Base-by-base conservation (phyloP, 2,113 vertebrate genomes). In the Apeltes quadracus region DNA sequence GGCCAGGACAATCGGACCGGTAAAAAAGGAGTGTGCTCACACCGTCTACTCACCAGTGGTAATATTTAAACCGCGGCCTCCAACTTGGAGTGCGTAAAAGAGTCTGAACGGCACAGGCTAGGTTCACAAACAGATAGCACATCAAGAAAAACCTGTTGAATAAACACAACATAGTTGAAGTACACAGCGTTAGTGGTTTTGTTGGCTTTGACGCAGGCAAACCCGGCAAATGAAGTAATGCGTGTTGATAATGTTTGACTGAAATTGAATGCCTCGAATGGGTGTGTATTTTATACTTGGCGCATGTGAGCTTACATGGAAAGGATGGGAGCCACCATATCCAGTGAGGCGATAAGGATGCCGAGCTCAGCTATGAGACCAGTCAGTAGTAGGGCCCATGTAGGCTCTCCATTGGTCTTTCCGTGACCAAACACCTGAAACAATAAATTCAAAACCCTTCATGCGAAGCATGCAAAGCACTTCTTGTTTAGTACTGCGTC, bases 241-340 rank as follows among this genome's bases (percentile, higher is more conserved):
- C 5, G 27, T 64, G 14, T 7, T 7, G 10, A 13, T 2, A 56
- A 44, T 32, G 25, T 57, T 2, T 39, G 8, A 53, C 14, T 38
- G 13, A 63, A 76, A 39, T 3, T 41, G 0, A 48, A 65, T 46
- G 7, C 61, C 2, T 39, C 2, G 7, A 12, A 34, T 34, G 3
- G 15, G 14, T 39, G 32, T 55, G 3, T 1, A 8, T 0, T 22
- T n/a, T 34, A 18, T 25, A n/a, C 23, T 54, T 39, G 3, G 11
- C 2, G 22, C 27, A 7, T 61, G 36, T 65, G 32, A 62, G 13
- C 95, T 96, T 92, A 98, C 98, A 99, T 99, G 23, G 98, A 99
- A n/a, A 99, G 95, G 63, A 99, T 99, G 5, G 98, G 98, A 53
- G 98, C 98, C 79, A 99, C 98, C 98, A 99, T 97, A 80, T 99